A percentile compares a stretch with the other conserved stretches of the same genome.
Evolutionary conservation across 2,113 vertebrate species (phyloP).

Genomic region (Synchiropus splendidus): DNA sequence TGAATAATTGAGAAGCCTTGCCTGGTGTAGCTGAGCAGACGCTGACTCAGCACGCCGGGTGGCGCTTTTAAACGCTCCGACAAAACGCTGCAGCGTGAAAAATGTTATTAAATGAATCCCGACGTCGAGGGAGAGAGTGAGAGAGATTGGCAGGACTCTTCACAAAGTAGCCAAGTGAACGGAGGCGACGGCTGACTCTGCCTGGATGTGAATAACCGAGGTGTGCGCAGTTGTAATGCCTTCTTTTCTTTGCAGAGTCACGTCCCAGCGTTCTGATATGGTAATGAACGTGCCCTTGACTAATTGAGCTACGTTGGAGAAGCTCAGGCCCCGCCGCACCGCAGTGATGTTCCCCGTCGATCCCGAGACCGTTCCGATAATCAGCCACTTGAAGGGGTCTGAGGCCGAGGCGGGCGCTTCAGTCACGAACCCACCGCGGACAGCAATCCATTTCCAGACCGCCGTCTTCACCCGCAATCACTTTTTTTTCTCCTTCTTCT

Average conservation of each 20-base stretch:
- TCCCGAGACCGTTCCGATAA: slow-evolving; percentile 34
- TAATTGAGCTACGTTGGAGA: slow-evolving; percentile 45
- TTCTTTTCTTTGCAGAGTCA: slow-evolving; percentile 62
- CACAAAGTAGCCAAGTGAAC: slow-evolving; percentile 21
- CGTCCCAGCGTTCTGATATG: slow-evolving; percentile 55
- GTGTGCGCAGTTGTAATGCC: slow-evolving; percentile 33
- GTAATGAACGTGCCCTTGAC: slow-evolving; percentile 46
- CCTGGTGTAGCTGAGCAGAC: slow-evolving; percentile 22
- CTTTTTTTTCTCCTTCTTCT: slow-evolving; percentile 1
- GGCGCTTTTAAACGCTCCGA: slow-evolving; percentile 29
- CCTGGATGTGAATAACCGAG: slow-evolving; percentile 41
- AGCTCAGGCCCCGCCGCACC: slow-evolving; percentile 41
- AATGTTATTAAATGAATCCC: slow-evolving; percentile 29
- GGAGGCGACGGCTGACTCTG: slow-evolving; percentile 27
- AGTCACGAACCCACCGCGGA: slow-evolving; percentile 10
- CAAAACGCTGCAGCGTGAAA: slow-evolving; percentile 39
- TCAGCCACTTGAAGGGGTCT: slow-evolving; percentile 24
- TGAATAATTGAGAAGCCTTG: slow-evolving; percentile 43
- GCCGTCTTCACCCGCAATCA: no score
- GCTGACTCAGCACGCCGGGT: slow-evolving; percentile 35
- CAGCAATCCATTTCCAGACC: slow-evolving; percentile 8
- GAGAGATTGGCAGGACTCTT: slow-evolving; percentile 1
- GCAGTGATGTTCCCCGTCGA: slow-evolving; percentile 28
- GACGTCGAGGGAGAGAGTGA: slow-evolving; percentile 9
- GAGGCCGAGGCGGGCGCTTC: slow-evolving; percentile 8